Evolutionary conservation across 2,888 invertebrate species (phyloP).

Genomic region (Drosophila nigritarsus): DNA sequence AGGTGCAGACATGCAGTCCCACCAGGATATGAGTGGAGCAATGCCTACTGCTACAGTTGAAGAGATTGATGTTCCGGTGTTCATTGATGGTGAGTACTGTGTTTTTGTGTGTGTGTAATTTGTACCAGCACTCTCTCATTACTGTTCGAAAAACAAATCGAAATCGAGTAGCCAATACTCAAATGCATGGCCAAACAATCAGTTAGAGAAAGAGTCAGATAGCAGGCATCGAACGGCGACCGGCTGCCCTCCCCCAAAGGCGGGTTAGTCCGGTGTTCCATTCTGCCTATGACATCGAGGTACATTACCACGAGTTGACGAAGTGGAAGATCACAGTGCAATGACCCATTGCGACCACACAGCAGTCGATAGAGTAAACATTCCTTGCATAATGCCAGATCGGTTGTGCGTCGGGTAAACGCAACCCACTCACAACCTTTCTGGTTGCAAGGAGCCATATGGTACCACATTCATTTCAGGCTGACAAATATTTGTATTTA

Average conservation of each 20-base stretch:
- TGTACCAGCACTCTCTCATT: constrained; percentile 78
- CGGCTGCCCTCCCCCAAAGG: background rate
- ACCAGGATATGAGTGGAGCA: constrained; percentile 84
- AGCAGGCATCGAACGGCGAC: constrained; percentile 60
- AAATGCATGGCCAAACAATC: constrained; percentile 50
- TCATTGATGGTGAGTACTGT: constrained; percentile 85
- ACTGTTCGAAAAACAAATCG: constrained; percentile 56
- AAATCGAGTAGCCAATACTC: constrained; percentile 21
- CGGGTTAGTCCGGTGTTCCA: constrained; percentile 11
- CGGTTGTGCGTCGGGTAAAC: background rate
- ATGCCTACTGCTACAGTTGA: constrained; percentile 85
- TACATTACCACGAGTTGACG: constrained; percentile 67
- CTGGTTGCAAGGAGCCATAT: constrained; percentile 9
- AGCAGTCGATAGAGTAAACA: constrained; percentile 46
- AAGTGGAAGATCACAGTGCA: constrained; percentile 81
- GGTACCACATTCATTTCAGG: constrained; percentile 13
- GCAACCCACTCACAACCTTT: background rate
- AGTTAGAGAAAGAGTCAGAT: constrained; percentile 77
- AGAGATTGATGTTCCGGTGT: constrained; percentile 84
- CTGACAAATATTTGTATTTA: background rate
- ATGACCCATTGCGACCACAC: constrained; percentile 78
- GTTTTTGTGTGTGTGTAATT: constrained; percentile 76
- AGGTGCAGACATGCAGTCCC: constrained; percentile 79
- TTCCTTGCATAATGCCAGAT: constrained; percentile 6
- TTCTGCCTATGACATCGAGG: constrained; percentile 76